These are phyloP conservation scores for Antheraea yamamai DNA, from an alignment of 2,888 invertebrate genomes.

Conservation along the genomic window DNA sequence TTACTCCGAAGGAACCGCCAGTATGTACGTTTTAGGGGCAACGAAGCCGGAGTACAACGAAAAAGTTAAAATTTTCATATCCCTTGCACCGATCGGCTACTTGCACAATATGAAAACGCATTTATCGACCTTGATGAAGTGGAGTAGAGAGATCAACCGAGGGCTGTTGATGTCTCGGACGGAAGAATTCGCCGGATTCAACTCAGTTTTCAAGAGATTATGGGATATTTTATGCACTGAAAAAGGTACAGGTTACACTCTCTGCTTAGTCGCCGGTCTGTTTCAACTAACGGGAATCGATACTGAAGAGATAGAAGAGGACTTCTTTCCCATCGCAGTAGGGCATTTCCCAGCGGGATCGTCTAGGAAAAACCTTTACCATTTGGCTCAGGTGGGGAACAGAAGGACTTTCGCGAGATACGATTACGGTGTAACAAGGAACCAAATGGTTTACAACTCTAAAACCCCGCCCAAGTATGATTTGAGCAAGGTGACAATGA, in stretches of 20 bases:
- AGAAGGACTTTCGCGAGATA: conserved; percentile 31
- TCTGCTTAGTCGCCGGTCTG: conserved; percentile 1
- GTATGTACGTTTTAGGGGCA: conserved; percentile 14
- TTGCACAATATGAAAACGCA: conserved; percentile 6
- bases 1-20: conserved; percentile 18
- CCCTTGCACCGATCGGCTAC: conserved; percentile 14
- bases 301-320: conserved; percentile 16
- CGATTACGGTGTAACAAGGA: conserved; percentile 35
- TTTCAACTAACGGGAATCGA: conserved; percentile 12
- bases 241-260: not conserved
- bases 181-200: conserved; percentile 27
- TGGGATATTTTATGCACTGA: conserved; percentile 13
- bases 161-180: conserved; percentile 18
- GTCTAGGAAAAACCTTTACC: conserved; percentile 19
- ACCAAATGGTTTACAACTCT: conserved; percentile 25
- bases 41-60: conserved; percentile 22
- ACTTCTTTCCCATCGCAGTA: conserved; percentile 12
- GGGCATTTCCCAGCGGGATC: conserved; percentile 15
- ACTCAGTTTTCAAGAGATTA: conserved; percentile 11
- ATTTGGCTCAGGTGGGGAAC: conserved; percentile 1
- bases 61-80: conserved; percentile 19
- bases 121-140: conserved; percentile 17
- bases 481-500: conserved; percentile 36
- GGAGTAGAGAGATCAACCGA: conserved; percentile 24
- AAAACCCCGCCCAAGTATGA: conserved; percentile 41